Conservation (phyloP, 1,140 invertebrate genomes). For the Zaprionus ornatus region DNA sequence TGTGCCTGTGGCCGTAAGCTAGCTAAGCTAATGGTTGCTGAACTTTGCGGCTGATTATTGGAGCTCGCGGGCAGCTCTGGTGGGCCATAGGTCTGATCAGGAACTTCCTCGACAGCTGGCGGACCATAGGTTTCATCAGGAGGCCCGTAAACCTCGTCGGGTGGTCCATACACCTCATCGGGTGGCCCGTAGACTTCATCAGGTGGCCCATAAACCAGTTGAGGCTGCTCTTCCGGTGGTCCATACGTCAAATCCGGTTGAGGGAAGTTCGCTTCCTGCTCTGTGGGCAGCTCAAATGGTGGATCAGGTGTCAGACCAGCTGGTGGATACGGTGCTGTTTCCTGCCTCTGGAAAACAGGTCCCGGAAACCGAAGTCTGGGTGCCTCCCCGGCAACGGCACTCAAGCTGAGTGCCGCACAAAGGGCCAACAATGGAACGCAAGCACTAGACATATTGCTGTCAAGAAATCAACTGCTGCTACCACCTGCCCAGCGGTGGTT, state of each 20-base stretch:
- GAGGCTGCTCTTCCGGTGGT: conserved; percentile 52
- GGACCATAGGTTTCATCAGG: conserved; percentile 43
- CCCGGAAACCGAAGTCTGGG: conserved; percentile 48
- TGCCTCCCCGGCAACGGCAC: conserved; percentile 27
- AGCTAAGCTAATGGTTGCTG: conserved; percentile 54
- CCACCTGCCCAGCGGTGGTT: conserved; percentile 26
- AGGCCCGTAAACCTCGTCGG: conserved; percentile 37
- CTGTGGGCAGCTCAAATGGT: conserved; percentile 71
- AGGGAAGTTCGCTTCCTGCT: conserved; percentile 49
- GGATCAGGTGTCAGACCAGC: conserved; percentile 67
- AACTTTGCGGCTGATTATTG: conserved; percentile 35
- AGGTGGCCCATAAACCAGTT: conserved; percentile 30
- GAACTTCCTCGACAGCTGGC: conserved; percentile 14
- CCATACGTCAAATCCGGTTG: conserved; percentile 60
- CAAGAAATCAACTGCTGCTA: conserved; percentile 50
- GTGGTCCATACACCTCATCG: conserved; percentile 29
- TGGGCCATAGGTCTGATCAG: conserved; percentile 29
- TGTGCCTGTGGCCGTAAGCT: conserved; percentile 63
- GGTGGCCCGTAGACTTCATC: conserved; percentile 34
- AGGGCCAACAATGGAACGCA: conserved; percentile 29
- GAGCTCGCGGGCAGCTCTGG: conserved; percentile 21
- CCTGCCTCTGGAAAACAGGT: conserved; percentile 52
- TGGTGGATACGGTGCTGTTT: conserved; percentile 66
- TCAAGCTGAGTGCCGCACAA: conserved; percentile 20
- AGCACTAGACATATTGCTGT: conserved; percentile 57